These are phyloP conservation scores for Anastrepha ludens DNA, from an alignment of 1,140 invertebrate genomes.

Conservation along the genomic window DNA sequence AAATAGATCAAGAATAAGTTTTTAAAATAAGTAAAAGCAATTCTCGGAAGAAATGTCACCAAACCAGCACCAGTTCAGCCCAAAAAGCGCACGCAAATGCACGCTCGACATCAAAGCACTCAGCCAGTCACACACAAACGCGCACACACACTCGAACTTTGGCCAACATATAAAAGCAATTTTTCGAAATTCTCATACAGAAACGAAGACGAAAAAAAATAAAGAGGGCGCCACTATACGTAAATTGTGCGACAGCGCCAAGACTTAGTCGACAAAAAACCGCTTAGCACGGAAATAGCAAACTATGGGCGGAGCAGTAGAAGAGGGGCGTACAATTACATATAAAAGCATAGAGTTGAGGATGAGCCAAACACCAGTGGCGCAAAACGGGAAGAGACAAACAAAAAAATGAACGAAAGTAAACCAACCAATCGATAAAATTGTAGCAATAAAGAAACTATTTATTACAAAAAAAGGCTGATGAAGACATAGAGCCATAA, in stretches of 20 bases:
- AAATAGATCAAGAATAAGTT: too few species aligned
- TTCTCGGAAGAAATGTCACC: background rate
- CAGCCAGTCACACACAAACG: background rate
- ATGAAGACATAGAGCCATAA: background rate
- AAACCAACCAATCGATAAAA: conserved; percentile 26
- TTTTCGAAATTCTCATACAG: background rate
- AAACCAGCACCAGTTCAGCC: background rate
- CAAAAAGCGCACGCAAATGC: conserved; percentile 26
- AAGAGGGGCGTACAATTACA: background rate
- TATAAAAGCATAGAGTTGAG: background rate
- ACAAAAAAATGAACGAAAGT: background rate
- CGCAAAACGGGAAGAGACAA: background rate
- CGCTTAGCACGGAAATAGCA: conserved; percentile 15
- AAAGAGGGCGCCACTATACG: conserved; percentile 22
- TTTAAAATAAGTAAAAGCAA: background rate
- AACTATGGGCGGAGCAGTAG: background rate
- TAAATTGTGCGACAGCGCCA: conserved; percentile 30
- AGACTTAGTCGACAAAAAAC: conserved; percentile 7
- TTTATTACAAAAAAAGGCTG: background rate
- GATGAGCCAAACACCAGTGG: background rate
- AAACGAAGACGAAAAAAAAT: background rate
- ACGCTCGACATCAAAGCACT: background rate
- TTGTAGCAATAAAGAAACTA: conserved; percentile 20
- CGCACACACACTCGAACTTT: background rate
- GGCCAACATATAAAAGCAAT: conserved; percentile 26